These are phyloP conservation scores for Dolichallabes microphthalmus DNA, from an alignment of 2,113 vertebrate genomes.

Conservation along the genomic window DNA sequence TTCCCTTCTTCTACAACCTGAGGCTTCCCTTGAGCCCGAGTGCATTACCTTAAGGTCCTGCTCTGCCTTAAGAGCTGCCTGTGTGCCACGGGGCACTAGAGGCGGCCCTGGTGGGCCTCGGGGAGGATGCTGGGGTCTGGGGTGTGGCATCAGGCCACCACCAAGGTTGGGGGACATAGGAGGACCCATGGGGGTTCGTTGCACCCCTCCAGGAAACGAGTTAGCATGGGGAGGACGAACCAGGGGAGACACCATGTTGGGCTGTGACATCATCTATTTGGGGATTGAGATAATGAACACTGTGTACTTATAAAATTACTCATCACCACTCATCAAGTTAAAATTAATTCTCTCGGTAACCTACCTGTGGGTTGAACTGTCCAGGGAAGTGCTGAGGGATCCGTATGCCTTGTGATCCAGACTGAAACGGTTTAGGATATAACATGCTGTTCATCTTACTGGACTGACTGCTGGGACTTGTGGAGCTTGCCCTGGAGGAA, in stretches of 20 bases:
- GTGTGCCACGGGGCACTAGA: conserved; percentile 82
- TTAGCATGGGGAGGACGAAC: conserved; percentile 89
- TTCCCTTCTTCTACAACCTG: neutral
- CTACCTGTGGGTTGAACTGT: conserved; percentile 92
- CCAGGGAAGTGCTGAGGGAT: conserved; percentile 89
- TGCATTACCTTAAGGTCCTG: conserved; percentile 87
- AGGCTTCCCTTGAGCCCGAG: neutral
- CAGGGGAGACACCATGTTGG: conserved; percentile 93
- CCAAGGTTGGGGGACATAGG: conserved; percentile 80
- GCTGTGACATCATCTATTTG: conserved; percentile 89
- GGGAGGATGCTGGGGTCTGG: conserved; percentile 81
- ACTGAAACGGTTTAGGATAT: conserved; percentile 97
- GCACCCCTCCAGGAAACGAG: conserved; percentile 87
- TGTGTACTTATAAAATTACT: neutral
- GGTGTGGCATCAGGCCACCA: conserved; percentile 91
- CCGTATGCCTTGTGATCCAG: conserved; percentile 82
- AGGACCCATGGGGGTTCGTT: conserved; percentile 87
- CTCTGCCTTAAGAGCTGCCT: conserved; percentile 88
- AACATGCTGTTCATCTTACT: conserved; percentile 97
- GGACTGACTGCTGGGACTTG: conserved; percentile 95
- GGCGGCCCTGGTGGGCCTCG: conserved; percentile 83
- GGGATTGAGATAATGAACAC: neutral
- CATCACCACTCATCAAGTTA: neutral
- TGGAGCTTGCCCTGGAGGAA: conserved; percentile 85
- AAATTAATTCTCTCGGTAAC: neutral